Evolutionary conservation across 2,797 vertebrate genomes (phyloP).

Genomic region (Phalanger gymnotis): DNA sequence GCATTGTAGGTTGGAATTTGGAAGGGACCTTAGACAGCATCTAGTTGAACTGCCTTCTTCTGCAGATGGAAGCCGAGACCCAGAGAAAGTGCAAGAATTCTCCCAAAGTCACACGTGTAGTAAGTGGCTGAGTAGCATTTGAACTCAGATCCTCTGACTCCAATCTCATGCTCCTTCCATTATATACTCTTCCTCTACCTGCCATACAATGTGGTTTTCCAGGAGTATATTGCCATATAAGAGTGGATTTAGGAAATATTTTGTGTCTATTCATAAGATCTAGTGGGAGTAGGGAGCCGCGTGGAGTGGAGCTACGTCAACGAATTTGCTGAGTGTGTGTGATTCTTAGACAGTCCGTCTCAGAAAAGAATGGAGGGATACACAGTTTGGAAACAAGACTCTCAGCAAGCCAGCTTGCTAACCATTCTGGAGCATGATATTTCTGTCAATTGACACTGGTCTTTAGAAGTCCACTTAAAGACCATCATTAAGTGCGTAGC

Average conservation of each 20-base stretch:
- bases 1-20: not conserved
- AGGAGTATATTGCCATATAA: not conserved
- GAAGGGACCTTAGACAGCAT: not conserved
- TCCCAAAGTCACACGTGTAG: not conserved
- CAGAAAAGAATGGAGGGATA: conserved; percentile 10
- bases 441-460: conserved; percentile 38
- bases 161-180: not conserved
- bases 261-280: not conserved
- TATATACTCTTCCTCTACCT: not conserved
- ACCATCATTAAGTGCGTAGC: conserved; percentile 45
- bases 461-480: conserved; percentile 58
- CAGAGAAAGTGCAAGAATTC: not conserved
- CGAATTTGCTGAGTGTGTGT: conserved; percentile 29
- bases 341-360: conserved; percentile 3
- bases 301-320: not conserved
- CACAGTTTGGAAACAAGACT: not conserved
- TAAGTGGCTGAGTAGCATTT: not conserved
- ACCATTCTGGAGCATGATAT: not conserved
- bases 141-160: not conserved
- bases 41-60: not conserved
- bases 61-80: not conserved
- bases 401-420: conserved; percentile 37
- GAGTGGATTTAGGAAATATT: not conserved
- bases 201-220: not conserved
- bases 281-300: not conserved